Evolutionary conservation across 2,888 invertebrate genomes (phyloP).

Genomic region (Cloeon dipterum): DNA sequence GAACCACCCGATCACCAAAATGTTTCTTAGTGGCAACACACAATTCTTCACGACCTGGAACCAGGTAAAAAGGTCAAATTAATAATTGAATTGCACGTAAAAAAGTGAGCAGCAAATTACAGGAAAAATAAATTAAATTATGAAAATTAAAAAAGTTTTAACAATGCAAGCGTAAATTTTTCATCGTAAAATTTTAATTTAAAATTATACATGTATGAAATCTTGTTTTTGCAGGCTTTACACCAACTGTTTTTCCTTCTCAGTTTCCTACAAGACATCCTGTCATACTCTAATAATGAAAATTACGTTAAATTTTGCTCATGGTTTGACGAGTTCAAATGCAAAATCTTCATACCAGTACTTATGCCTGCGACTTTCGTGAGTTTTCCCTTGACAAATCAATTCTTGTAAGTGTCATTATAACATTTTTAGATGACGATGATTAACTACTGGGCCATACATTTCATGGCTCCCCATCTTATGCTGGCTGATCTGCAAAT

Average conservation of each 20-base stretch:
- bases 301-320: neutral
- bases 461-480: neutral
- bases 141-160: no score
- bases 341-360: neutral
- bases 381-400: no score
- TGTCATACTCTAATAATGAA: neutral
- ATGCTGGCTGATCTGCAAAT: neutral
- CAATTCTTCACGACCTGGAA: constrained; percentile 1
- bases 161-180: neutral
- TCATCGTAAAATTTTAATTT: neutral
- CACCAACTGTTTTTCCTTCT: neutral
- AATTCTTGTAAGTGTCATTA: no score
- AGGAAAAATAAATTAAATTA: no score
- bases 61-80: neutral
- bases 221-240: neutral
- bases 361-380: neutral
- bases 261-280: neutral
- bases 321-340: neutral
- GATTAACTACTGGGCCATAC: neutral
- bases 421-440: neutral
- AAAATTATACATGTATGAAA: neutral
- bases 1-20: neutral
- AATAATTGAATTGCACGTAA: no score
- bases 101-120: no score
- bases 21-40: neutral